phyloP scores from a whole-genome alignment of 2,888 invertebrate genomes.

The Synergus umbraculus region DNA sequence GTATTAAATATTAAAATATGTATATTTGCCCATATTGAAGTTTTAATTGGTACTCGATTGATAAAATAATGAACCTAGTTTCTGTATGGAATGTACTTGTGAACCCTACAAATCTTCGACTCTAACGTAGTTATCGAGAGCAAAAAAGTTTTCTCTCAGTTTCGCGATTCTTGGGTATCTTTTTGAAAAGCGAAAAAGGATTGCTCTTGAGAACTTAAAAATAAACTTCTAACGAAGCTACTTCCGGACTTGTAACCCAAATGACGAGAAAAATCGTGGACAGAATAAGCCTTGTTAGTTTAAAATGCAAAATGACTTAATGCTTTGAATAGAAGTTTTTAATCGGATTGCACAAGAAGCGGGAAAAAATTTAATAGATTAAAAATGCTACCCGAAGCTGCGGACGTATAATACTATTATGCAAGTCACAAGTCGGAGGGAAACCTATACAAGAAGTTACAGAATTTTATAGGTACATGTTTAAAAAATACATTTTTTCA shows the following conservation, averaged over 20 bases:
- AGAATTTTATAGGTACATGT: no score
- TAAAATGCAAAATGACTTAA: conserved; percentile 26
- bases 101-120: not conserved
- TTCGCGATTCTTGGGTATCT: not conserved
- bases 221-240: conserved; percentile 35
- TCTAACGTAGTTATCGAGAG: conserved; percentile 15
- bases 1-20: no score
- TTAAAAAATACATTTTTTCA: no score
- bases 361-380: conserved; percentile 14
- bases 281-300: conserved; percentile 14
- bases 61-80: conserved; percentile 4
- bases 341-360: conserved; percentile 11
- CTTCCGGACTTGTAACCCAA: not conserved
- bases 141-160: not conserved
- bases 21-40: no score
- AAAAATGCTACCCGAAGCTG: conserved; percentile 21
- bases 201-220: conserved; percentile 22
- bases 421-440: not conserved
- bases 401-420: not conserved
- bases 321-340: conserved; percentile 22
- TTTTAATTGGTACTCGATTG: no score
- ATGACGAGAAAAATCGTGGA: conserved; percentile 4
- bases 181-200: conserved; percentile 6
- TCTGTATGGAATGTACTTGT: not conserved
- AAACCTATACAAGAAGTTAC: not conserved